Conservation (phyloP, 2,113 vertebrate species). For the Jacana jacana region DNA sequence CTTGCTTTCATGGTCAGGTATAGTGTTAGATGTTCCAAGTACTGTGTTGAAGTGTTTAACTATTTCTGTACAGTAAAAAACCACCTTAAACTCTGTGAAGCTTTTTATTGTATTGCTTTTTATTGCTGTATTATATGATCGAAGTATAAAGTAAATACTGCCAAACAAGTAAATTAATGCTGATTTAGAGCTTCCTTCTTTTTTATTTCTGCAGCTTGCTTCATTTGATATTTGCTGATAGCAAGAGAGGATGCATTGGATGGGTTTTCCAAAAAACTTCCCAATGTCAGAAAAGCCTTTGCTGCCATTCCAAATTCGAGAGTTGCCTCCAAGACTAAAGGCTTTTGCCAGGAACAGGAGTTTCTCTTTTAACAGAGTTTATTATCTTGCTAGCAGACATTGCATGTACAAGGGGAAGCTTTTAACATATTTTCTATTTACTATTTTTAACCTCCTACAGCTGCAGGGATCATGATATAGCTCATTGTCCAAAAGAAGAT, state of each 20-base stretch:
- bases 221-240: neutral
- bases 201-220: neutral
- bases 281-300: neutral
- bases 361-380: neutral
- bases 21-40: neutral
- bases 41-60: neutral
- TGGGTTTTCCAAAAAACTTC: neutral
- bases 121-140: neutral
- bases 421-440: conserved; percentile 41
- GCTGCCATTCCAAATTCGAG: neutral
- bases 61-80: neutral
- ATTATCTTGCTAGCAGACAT: neutral
- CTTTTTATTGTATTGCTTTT: conserved; percentile 3
- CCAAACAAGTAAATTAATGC: conserved; percentile 31
- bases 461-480: neutral
- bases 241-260: neutral
- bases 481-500: neutral
- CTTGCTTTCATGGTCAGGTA: neutral
- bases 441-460: conserved; percentile 32
- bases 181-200: conserved; percentile 29
- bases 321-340: neutral
- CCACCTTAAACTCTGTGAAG: neutral
- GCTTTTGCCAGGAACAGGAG: neutral
- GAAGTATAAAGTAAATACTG: neutral
- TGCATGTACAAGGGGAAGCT: neutral